These are phyloP conservation scores for Porites divaricata DNA, from an alignment of 92 coral and sea anemone genomes.

Conservation along the genomic window DNA sequence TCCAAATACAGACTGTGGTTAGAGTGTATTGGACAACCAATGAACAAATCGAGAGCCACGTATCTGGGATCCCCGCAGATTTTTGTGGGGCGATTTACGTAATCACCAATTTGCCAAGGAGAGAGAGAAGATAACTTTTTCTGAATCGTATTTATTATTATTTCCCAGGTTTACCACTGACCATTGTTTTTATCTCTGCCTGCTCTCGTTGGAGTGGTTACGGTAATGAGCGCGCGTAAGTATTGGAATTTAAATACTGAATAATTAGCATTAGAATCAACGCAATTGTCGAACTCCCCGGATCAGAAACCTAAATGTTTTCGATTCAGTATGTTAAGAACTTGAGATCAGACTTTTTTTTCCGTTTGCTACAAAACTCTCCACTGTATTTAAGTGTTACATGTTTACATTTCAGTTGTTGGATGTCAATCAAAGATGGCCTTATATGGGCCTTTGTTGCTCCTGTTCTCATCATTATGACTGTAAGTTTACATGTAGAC, in stretches of 20 bases:
- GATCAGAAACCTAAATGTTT: too few relatives aligned
- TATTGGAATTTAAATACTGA: background rate
- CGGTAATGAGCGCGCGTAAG: constrained; percentile 88
- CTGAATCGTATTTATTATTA: background rate
- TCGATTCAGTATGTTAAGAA: too few relatives aligned
- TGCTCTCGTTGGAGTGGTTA: constrained; percentile 83
- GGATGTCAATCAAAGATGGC: constrained; percentile 88
- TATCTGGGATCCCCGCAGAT: too few relatives aligned
- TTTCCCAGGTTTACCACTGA: constrained; percentile 79
- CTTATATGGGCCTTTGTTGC: constrained; percentile 96
- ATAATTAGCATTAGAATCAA: too few relatives aligned
- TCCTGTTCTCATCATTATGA: constrained; percentile 81
- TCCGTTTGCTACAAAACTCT: background rate
- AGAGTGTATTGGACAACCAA: too few relatives aligned
- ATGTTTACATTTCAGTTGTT: constrained; percentile 66
- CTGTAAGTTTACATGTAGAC: constrained; percentile 51
- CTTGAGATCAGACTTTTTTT: too few relatives aligned
- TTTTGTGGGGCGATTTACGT: too few relatives aligned
- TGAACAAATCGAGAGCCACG: too few relatives aligned
- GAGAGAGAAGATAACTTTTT: too few relatives aligned
- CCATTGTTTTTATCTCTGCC: constrained; percentile 88
- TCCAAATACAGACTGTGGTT: too few relatives aligned
- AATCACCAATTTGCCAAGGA: too few relatives aligned
- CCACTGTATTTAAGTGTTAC: background rate
- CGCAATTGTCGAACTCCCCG: too few relatives aligned